A percentile compares a stretch with the other conserved stretches of the same genome.
Evolutionary conservation across 2,797 vertebrate genomes (phyloP).

Genomic region (Neostethus bicornis): DNA sequence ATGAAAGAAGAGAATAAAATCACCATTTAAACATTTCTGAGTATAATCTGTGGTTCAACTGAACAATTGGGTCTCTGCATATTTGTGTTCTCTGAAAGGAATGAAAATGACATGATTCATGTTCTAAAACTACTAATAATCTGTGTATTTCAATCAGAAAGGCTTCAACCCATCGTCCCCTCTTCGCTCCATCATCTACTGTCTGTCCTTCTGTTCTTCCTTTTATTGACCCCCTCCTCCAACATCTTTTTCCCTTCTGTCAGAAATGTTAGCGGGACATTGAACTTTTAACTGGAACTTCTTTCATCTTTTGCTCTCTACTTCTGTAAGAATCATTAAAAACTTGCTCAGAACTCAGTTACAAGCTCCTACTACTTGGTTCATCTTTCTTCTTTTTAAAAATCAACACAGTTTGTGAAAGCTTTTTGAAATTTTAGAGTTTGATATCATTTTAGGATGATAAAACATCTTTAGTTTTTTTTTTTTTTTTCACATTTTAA

Average conservation of each 20-base stretch:
- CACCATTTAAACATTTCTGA: background rate
- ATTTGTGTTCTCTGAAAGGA: background rate
- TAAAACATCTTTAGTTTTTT: too few relatives aligned
- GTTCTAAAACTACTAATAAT: background rate
- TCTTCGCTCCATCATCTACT: slow-evolving; percentile 1
- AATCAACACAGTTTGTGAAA: background rate
- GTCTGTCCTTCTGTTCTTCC: slow-evolving; percentile 5
- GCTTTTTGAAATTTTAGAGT: background rate
- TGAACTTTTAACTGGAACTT: slow-evolving; percentile 27
- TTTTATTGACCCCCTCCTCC: slow-evolving; percentile 3
- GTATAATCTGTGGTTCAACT: background rate
- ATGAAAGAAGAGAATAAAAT: too few relatives aligned
- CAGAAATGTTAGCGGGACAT: slow-evolving; percentile 31
- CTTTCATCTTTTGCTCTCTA: slow-evolving; percentile 34
- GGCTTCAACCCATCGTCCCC: slow-evolving; percentile 13
- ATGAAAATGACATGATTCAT: background rate
- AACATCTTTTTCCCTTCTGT: background rate
- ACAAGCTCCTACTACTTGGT: background rate
- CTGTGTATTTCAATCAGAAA: background rate
- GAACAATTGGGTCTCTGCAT: background rate
- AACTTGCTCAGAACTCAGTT: background rate
- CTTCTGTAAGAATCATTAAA: slow-evolving; percentile 43
- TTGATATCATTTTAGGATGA: too few relatives aligned
- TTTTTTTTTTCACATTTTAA: too few relatives aligned
- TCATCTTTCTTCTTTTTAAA: background rate